Evolutionary conservation across 2,797 vertebrate species (phyloP), one percentile per base, ranked within the genome.

Genomic region (Graptemys geographica): DNA sequence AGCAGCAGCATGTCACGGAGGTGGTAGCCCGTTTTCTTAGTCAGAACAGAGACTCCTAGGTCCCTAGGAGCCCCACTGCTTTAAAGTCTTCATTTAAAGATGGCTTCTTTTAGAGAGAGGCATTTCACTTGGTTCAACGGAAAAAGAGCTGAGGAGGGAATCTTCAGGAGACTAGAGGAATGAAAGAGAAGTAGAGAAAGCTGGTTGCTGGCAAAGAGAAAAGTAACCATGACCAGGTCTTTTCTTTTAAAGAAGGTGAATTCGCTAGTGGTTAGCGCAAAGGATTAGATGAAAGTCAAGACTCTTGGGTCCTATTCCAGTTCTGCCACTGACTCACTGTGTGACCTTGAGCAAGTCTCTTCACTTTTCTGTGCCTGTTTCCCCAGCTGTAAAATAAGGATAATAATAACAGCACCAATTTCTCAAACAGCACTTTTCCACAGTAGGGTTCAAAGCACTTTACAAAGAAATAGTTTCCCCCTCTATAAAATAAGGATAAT

Each of bases 1-100:
- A 0, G 1, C 56, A 86, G 85, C 53, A 6, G 53, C 23, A 0
- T 1, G 18, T 52, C 5, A 15, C 31, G 19, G 56, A 9, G 8
- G 53, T 0, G 0, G 25, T 0, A 12, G 25, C 49, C 79, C 28
- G 4, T 37, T 62, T 52, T 52, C 76, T 79, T 12, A 79, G 89
- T 74, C 41, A 28, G 41, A 47, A 81, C 78, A 57, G 49, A 53
- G 59, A 37, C 69, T 41, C 13, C 41, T 8, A 0, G 1, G 27
- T 3, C 1, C 44, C 21, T 51, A 4, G 5, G 4, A 3, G 18
- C 44, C 1, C 11, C 28, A 11, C 3, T 27, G 31, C 16, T 21
- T 47, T 76, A 9, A 49, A 28, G 7, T 69, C 41, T 49, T n/a
- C 79, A 31, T 52, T 8, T 16, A 18, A 18, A 31, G 72, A 47